Evolutionary conservation across 2,113 vertebrate species (phyloP).

Genomic region (Pionites leucogaster): DNA sequence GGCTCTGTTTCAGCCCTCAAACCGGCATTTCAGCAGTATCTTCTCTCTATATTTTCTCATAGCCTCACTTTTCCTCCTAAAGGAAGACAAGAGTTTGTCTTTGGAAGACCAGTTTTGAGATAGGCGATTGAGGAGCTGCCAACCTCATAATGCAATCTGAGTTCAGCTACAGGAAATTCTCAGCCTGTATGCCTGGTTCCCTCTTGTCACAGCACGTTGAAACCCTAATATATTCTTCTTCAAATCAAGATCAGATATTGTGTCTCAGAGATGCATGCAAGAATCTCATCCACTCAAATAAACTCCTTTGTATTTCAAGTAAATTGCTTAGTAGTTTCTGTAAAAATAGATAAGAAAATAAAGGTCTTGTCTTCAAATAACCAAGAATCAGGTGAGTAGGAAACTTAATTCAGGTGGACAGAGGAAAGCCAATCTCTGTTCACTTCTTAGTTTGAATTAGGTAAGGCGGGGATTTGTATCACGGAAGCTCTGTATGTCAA

Average conservation of each 20-base stretch:
- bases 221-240: not conserved
- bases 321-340: not conserved
- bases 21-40: not conserved
- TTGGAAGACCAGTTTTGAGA: not conserved
- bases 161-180: not conserved
- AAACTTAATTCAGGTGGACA: not conserved
- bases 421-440: not conserved
- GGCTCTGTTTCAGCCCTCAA: not conserved
- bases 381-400: not conserved
- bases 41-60: not conserved
- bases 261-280: not conserved
- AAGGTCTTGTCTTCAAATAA: not conserved
- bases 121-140: not conserved
- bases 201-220: not conserved
- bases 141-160: not conserved
- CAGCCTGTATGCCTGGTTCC: not conserved
- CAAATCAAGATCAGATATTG: not conserved
- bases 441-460: constrained; percentile 6
- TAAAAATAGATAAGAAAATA: not conserved
- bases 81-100: not conserved
- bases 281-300: not conserved
- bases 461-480: not conserved
- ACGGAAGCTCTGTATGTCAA: constrained; percentile 13
- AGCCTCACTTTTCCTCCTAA: not conserved
- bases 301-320: not conserved